phyloP scores from a whole-genome alignment of 2,797 vertebrate species.

The Leptodactylus fallax region DNA sequence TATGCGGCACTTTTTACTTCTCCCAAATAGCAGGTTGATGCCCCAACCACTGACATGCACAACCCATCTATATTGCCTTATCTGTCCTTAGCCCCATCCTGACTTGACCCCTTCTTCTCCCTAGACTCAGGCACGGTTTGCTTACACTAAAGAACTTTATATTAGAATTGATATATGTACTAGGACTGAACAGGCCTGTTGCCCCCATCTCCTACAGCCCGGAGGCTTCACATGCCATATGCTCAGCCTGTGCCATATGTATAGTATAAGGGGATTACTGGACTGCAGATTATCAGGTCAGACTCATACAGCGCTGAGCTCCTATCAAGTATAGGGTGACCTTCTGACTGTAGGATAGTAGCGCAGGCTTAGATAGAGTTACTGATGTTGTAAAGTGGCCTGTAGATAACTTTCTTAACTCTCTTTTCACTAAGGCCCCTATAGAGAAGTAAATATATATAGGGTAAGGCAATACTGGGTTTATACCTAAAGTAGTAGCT shows the following conservation, averaged over 20 bases:
- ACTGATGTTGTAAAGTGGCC: conserved; percentile 32
- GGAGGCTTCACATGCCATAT: conserved; percentile 51
- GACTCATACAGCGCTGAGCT: conserved; percentile 40
- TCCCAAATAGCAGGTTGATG: conserved; percentile 40
- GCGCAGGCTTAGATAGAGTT: conserved; percentile 30
- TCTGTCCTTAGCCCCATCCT: conserved; percentile 43
- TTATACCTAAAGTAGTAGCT: conserved; percentile 36
- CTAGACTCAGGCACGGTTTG: conserved; percentile 53
- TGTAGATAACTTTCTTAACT: conserved; percentile 42
- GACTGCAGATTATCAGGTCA: conserved; percentile 49
- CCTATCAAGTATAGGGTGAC: conserved; percentile 39
- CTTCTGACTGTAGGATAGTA: background rate
- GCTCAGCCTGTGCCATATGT: conserved; percentile 48
- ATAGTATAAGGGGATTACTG: conserved; percentile 42
- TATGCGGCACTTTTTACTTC: conserved; percentile 34
- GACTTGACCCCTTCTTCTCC: conserved; percentile 26
- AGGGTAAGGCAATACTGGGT: conserved; percentile 55
- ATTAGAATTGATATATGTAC: conserved; percentile 25
- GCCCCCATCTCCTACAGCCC: conserved; percentile 10
- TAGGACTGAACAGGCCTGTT: conserved; percentile 27
- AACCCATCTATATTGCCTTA: conserved; percentile 54
- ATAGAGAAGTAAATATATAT: conserved; percentile 17
- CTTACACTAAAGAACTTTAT: conserved; percentile 56
- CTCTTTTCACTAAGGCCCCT: conserved; percentile 32
- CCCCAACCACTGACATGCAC: conserved; percentile 49